These are phyloP conservation scores for Oxygymnocypris stewartii DNA, from an alignment of 2,113 vertebrate genomes.

Conservation along the genomic window DNA sequence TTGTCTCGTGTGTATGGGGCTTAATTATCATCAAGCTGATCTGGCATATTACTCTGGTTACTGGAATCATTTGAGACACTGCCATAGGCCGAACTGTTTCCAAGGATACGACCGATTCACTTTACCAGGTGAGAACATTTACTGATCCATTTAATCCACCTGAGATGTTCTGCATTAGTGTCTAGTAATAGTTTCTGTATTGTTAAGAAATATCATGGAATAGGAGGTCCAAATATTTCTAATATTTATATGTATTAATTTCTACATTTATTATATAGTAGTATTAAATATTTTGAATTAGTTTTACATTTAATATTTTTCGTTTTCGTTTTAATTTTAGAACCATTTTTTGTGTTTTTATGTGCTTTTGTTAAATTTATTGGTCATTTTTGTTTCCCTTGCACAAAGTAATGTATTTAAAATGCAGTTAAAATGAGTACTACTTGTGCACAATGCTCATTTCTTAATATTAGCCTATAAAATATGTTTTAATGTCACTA, in stretches of 20 bases:
- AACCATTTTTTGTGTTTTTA: no score
- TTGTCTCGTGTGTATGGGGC: conserved; percentile 66
- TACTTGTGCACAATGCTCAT: no score
- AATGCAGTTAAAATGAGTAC: no score
- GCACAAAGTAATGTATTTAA: no score
- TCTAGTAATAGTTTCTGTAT: background rate
- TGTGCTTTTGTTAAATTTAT: no score
- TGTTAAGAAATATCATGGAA: background rate
- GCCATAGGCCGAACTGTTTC: conserved; percentile 79
- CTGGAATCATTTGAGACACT: conserved; percentile 79
- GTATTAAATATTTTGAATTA: no score
- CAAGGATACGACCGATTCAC: conserved; percentile 70
- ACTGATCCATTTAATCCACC: background rate
- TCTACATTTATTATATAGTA: background rate
- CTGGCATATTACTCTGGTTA: conserved; percentile 67
- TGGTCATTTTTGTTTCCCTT: no score
- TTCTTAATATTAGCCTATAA: no score
- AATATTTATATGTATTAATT: background rate
- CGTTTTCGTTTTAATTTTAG: no score
- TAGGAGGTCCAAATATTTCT: background rate
- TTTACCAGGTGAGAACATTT: conserved; percentile 74
- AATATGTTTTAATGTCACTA: no score
- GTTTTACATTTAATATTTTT: no score
- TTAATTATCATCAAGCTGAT: conserved; percentile 59
- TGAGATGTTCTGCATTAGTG: background rate